These are phyloP conservation scores for Meiosimyza decipiens DNA, from an alignment of 2,888 invertebrate species.

Conservation along the genomic window DNA sequence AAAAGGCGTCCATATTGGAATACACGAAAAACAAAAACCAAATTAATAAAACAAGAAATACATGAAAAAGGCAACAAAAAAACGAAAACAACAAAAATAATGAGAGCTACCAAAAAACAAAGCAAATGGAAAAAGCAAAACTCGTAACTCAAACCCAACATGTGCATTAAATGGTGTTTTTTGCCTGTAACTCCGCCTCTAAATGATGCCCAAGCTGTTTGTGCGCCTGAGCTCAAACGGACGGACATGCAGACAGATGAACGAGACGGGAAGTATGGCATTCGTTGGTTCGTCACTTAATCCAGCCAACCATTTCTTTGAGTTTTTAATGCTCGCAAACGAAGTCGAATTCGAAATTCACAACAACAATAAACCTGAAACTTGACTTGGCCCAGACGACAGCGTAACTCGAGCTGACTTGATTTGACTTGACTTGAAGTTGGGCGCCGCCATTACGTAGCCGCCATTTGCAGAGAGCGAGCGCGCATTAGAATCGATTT, in stretches of 20 bases:
- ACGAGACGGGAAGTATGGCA: constrained; percentile 3
- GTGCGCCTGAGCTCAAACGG: constrained; percentile 47
- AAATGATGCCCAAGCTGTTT: constrained; percentile 40
- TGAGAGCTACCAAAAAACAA: constrained; percentile 26
- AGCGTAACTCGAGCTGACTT: background rate
- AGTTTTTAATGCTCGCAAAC: constrained; percentile 37
- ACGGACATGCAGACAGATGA: background rate
- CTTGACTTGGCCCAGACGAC: constrained; percentile 5
- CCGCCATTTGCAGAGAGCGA: constrained; percentile 46
- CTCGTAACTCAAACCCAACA: constrained; percentile 24
- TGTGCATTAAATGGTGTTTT: constrained; percentile 29
- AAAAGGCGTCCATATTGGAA: constrained; percentile 47
- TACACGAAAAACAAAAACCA: constrained; percentile 36
- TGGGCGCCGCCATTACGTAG: constrained; percentile 41
- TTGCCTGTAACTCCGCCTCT: constrained; percentile 51
- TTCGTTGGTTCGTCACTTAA: constrained; percentile 44
- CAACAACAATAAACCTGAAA: background rate
- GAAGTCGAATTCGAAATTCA: background rate
- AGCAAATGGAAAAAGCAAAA: constrained; percentile 27
- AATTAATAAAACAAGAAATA: constrained; percentile 15
- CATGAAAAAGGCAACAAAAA: constrained; percentile 26
- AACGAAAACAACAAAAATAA: constrained; percentile 8
- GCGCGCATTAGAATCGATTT: constrained; percentile 56
- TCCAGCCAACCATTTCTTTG: constrained; percentile 16
- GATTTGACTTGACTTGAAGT: constrained; percentile 24